phyloP scores from a whole-genome alignment of 2,797 vertebrate species.

The Pachyuromys duprasi region DNA sequence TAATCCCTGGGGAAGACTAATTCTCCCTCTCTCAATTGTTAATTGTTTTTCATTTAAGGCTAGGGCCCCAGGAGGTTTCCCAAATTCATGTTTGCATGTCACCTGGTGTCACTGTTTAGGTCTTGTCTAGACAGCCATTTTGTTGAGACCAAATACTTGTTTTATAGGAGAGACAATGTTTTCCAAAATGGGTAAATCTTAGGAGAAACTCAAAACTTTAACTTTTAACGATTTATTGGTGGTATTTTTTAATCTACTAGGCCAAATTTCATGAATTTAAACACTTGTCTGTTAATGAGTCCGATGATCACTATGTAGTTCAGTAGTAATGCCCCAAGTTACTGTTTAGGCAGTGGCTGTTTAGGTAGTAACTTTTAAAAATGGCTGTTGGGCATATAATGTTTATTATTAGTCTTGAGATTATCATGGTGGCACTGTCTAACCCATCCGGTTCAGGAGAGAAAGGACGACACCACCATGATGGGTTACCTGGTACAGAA shows the following conservation, averaged over 20 bases:
- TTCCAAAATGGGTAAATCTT: not conserved
- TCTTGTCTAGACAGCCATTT: not conserved
- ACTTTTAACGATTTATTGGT: not conserved
- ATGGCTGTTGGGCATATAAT: too few species aligned
- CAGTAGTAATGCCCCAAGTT: not conserved
- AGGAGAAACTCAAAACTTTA: not conserved
- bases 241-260: not conserved
- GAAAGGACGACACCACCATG: too few species aligned
- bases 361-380: too few species aligned
- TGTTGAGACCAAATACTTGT: not conserved
- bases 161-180: not conserved
- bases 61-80: not conserved
- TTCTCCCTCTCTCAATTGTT: not conserved
- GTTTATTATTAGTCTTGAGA: too few species aligned
- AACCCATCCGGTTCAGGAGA: too few species aligned
- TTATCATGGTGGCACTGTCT: too few species aligned
- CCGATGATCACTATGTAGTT: not conserved
- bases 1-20: not conserved
- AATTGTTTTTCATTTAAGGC: not conserved
- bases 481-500: too few species aligned
- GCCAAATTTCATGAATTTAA: not conserved
- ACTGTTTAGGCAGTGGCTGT: not conserved
- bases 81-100: not conserved
- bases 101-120: not conserved
- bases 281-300: not conserved